Evolutionary conservation across 2,888 invertebrate species (phyloP).

Genomic region (Endotricha flammealis): DNA sequence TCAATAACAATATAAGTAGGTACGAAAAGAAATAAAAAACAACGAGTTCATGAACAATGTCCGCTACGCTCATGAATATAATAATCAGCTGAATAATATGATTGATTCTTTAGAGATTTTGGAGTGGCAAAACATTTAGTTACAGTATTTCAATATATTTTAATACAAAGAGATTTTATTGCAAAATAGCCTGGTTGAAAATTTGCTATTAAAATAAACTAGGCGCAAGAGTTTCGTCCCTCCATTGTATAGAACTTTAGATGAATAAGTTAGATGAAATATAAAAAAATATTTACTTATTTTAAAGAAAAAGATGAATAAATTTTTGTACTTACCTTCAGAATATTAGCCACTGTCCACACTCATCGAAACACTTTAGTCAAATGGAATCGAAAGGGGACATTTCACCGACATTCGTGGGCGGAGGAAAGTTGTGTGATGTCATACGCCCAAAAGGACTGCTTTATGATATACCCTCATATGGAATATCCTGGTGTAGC

Average conservation of each 20-base stretch:
- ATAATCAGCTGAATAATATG: too few species aligned
- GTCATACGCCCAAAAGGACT: constrained; percentile 31
- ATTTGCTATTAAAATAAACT: too few species aligned
- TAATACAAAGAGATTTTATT: too few species aligned
- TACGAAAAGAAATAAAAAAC: too few species aligned
- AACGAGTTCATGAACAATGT: too few species aligned
- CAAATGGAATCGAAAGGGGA: constrained; percentile 26
- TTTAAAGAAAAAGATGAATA: neutral
- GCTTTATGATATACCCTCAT: constrained; percentile 19
- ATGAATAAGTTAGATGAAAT: neutral
- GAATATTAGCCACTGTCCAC: constrained; percentile 7
- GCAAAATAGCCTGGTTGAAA: too few species aligned
- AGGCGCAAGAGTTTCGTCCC: too few species aligned
- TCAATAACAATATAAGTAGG: too few species aligned
- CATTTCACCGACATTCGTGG: constrained; percentile 22
- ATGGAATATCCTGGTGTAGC: constrained; percentile 31
- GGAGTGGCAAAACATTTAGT: too few species aligned
- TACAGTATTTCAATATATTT: too few species aligned
- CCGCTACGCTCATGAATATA: too few species aligned
- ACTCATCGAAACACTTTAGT: constrained; percentile 13
- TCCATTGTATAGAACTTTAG: neutral
- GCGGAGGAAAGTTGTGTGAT: constrained; percentile 39
- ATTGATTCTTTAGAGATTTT: too few species aligned
- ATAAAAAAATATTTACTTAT: neutral
- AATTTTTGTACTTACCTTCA: neutral